Evolutionary conservation across 2,113 vertebrate species (phyloP).

Genomic region (Pelecanus crispus): DNA sequence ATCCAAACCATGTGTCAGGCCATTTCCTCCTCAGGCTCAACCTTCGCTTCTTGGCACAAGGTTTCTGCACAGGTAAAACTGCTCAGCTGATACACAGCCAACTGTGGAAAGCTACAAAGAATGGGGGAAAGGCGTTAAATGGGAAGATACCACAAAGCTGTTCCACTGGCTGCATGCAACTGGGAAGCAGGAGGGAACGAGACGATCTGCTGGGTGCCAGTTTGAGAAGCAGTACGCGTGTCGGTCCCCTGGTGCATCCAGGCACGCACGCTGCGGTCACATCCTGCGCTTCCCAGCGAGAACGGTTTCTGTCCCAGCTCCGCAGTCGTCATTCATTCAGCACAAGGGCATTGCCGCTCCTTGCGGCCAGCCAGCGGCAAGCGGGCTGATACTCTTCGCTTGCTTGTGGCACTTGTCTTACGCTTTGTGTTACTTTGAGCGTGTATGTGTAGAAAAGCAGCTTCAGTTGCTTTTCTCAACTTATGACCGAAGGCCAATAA

Average conservation of each 20-base stretch:
- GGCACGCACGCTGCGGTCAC: fast-evolving
- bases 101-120: background rate
- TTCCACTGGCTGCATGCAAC: background rate
- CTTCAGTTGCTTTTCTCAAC: background rate
- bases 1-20: background rate
- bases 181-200: background rate
- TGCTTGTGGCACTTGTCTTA: background rate
- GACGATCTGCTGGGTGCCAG: too few species aligned
- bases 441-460: background rate
- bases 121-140: background rate
- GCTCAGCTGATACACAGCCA: background rate
- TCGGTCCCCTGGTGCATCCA: background rate
- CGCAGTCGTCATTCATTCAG: fast-evolving
- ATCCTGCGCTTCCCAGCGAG: fast-evolving
- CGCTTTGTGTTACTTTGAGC: background rate
- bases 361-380: background rate
- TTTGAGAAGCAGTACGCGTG: fast-evolving
- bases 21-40: background rate
- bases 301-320: background rate
- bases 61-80: background rate
- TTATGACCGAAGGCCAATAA: background rate
- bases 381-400: background rate
- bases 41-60: background rate
- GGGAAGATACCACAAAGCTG: background rate
- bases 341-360: background rate